phyloP scores from a whole-genome alignment of 2,797 vertebrate genomes.

The Eulemur coronatus region DNA sequence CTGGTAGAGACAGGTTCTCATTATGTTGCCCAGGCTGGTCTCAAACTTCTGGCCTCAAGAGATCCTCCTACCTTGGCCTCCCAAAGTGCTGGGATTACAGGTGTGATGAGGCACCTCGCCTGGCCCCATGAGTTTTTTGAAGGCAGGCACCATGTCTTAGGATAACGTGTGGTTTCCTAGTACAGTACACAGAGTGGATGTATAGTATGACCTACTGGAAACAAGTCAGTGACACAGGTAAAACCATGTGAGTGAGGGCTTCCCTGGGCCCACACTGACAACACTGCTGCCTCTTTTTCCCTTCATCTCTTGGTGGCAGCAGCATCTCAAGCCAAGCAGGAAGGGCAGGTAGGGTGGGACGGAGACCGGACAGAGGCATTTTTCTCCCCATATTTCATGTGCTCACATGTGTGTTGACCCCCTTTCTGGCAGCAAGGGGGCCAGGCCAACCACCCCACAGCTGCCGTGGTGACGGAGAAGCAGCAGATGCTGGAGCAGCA shows the following conservation, averaged over 20 bases:
- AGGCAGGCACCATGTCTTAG: neutral
- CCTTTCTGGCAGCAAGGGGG: slow-evolving; percentile 90
- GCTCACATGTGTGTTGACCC: neutral
- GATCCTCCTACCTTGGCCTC: neutral
- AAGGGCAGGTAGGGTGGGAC: neutral
- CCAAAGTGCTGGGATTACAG: neutral
- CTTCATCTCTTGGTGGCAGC: neutral
- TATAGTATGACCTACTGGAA: neutral
- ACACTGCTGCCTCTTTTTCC: neutral
- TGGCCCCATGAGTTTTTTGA: neutral
- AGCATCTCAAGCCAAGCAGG: neutral
- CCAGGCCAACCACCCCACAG: slow-evolving; percentile 94
- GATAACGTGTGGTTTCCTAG: neutral
- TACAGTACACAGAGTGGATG: neutral
- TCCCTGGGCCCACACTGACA: neutral
- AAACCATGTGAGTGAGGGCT: neutral
- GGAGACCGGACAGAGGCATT: neutral
- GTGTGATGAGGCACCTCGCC: neutral
- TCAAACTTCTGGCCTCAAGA: neutral
- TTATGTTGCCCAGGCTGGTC: neutral
- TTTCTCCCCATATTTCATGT: neutral
- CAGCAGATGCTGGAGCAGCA: slow-evolving; percentile 99
- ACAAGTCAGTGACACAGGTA: neutral
- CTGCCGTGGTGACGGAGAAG: slow-evolving; percentile 97
- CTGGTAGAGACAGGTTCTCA: neutral